Conservation (phyloP, 2,113 vertebrate species). For the Fulmarus glacialis region DNA sequence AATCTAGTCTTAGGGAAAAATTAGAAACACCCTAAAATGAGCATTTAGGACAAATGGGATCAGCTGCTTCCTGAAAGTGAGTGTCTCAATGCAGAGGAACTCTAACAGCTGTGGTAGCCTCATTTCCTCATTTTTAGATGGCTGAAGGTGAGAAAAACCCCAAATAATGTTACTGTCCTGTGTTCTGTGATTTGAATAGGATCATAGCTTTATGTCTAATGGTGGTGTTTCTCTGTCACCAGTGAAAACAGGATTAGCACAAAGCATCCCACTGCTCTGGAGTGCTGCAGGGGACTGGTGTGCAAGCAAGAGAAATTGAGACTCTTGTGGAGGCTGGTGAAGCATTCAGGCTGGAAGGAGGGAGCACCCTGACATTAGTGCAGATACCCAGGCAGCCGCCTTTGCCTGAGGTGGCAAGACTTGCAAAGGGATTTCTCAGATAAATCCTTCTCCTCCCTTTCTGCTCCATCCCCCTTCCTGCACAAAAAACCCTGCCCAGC, state of each 20-base stretch:
- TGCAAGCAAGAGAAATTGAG: not conserved
- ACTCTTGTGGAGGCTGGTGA: not conserved
- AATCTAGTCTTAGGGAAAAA: not conserved
- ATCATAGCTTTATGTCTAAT: not conserved
- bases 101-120: not conserved
- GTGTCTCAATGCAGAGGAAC: not conserved
- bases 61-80: not conserved
- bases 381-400: not conserved
- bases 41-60: not conserved
- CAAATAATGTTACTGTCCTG: not conserved
- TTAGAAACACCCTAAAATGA: not conserved
- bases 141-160: not conserved
- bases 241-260: not conserved
- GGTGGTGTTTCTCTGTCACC: not conserved
- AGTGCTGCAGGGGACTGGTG: no score
- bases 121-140: not conserved
- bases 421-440: not conserved
- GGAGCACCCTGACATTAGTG: not conserved
- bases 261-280: not conserved
- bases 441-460: not conserved
- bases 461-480: not conserved
- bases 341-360: not conserved
- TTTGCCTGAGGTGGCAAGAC: not conserved
- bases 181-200: not conserved
- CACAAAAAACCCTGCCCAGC: not conserved